Base-by-base conservation (phyloP, 2,888 invertebrate genomes). In the Leptarthrus brevirostris region DNA sequence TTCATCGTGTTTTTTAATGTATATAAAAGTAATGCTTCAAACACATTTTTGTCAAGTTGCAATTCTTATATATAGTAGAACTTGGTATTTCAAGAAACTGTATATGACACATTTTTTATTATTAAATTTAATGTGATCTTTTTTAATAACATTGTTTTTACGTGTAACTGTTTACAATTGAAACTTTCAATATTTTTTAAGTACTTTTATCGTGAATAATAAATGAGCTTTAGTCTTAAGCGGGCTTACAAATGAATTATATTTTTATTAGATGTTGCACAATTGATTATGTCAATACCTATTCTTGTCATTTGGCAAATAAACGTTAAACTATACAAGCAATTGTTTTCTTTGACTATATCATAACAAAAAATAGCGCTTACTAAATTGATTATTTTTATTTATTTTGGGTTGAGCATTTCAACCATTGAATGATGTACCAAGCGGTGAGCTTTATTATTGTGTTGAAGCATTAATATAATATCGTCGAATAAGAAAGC, bases 271-370 rank as follows among this genome's bases (percentile, higher is more conserved):
- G 40, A 73, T 54, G 56, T 73, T 69, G 73, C 61, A 75, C 52
- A 73, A 54, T 72, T 47, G 44, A 71, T 72, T 73, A 77, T 76
- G 74, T 77, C 75, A 75, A 77, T 76, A 81, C 81, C 80, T 81
- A 82, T 82, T 83, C 82, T 83, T 83, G 83, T 83, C 82, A 83
- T 80, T 83, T 80, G 82, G 83, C 82, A 82, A 83, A 83, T 83
- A 82, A 83, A 78, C 34, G 49, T 49, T 49, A 66, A 20, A 26
- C n/a, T 44, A n/a, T 44, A 44, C 8, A 30, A 30, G 3, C 30
- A 5, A 30, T 5, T 3, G 30, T n/a, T n/a, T n/a, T n/a, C n/a
- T n/a, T n/a, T n/a, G n/a, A n/a, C n/a, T n/a, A n/a, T n/a, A n/a
- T n/a, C n/a, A n/a, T n/a, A n/a, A n/a, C n/a, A n/a, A n/a, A n/a